Conservation (phyloP, 2,113 vertebrate species). For the Puntigrus tetrazona region DNA sequence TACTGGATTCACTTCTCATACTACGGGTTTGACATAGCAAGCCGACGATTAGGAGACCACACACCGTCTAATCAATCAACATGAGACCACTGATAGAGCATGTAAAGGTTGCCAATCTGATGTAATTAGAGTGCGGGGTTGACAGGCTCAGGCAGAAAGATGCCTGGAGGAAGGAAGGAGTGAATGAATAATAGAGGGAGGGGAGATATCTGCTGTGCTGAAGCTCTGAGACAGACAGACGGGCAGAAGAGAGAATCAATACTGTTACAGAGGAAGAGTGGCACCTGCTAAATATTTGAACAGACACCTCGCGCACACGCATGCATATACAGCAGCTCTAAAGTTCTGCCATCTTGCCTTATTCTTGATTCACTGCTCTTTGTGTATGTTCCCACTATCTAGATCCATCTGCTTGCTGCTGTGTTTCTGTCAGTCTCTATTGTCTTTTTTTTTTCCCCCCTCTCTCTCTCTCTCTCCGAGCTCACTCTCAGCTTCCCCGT, state of each 20-base stretch:
- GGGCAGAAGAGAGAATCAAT: conserved; percentile 46
- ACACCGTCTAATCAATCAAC: conserved; percentile 7
- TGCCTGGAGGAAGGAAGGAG: conserved; percentile 5
- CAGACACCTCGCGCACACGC: neutral
- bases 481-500: neutral
- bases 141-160: neutral
- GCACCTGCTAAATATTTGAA: conserved; percentile 57
- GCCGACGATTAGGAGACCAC: neutral
- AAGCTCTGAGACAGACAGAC: conserved; percentile 8
- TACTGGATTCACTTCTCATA: neutral
- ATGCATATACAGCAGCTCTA: conserved; percentile 22
- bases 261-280: conserved; percentile 45
- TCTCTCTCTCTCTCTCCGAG: too few species aligned
- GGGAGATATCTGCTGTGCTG: neutral
- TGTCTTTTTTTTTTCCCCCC: too few species aligned
- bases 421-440: conserved; percentile 1
- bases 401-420: conserved; percentile 13
- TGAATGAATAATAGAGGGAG: conserved; percentile 8
- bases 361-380: neutral
- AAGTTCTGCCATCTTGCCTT: neutral
- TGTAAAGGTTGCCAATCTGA: conserved; percentile 9
- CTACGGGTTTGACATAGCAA: neutral
- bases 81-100: neutral
- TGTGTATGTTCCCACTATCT: conserved; percentile 6
- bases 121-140: neutral